A percentile compares a stretch with the other conserved stretches of the same genome.
These are phyloP conservation scores for Coccyzus lansbergi DNA, from an alignment of 2,797 vertebrate species.

Conservation along the genomic window DNA sequence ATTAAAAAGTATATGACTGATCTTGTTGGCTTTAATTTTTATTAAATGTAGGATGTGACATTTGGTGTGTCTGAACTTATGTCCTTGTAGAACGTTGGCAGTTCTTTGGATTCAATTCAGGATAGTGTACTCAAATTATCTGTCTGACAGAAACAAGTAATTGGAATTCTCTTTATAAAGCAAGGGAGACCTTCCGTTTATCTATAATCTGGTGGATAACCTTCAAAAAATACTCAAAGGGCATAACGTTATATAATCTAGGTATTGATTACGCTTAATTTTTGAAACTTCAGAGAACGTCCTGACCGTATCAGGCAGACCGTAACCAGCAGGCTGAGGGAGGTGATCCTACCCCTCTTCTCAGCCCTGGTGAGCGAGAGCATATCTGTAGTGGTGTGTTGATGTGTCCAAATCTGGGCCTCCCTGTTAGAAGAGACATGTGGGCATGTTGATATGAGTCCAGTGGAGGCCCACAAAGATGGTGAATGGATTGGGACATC, in stretches of 20 bases:
- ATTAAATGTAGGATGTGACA: not conserved
- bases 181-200: not conserved
- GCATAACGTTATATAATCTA: not conserved
- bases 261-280: not conserved
- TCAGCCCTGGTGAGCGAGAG: not conserved
- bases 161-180: not conserved
- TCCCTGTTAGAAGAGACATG: not conserved
- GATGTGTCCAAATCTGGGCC: not conserved
- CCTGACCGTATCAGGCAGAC: not conserved
- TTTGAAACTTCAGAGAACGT: not conserved
- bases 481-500: not conserved
- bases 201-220: not conserved
- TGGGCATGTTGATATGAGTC: rapidly evolving
- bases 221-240: not conserved
- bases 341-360: not conserved
- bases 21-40: not conserved
- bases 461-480: not conserved
- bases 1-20: not conserved
- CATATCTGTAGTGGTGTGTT: not conserved
- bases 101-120: not conserved
- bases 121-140: not conserved
- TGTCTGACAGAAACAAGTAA: not conserved
- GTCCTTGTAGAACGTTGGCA: not conserved
- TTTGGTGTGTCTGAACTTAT: not conserved
- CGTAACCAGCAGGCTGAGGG: not conserved